phyloP scores from a whole-genome alignment of 2,113 vertebrate species.

The Sebastes fasciatus region DNA sequence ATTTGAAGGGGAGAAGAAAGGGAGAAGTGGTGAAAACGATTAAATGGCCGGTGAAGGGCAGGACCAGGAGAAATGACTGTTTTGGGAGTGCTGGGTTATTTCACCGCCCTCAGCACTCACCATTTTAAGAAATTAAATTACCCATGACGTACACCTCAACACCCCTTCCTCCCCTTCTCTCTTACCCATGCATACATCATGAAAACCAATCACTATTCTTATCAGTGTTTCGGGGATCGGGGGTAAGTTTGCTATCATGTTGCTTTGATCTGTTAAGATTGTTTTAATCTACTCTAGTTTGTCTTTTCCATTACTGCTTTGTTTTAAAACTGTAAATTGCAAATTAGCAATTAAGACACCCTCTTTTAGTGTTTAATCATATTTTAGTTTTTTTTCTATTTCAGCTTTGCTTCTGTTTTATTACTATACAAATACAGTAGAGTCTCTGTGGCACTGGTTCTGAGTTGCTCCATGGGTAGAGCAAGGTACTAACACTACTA shows the following conservation, averaged over 20 bases:
- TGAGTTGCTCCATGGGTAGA: neutral
- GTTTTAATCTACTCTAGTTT: neutral
- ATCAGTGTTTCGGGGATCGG: neutral
- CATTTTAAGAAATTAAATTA: slow-evolving; percentile 45
- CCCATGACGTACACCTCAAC: slow-evolving; percentile 5
- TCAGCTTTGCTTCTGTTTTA: neutral
- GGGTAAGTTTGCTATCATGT: neutral
- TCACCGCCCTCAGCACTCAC: slow-evolving; percentile 38
- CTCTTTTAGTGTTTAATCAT: neutral
- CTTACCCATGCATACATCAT: neutral
- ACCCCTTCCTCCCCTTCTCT: neutral
- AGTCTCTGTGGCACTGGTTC: neutral
- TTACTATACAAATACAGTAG: slow-evolving; percentile 6
- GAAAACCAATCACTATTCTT: neutral
- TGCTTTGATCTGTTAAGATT: neutral
- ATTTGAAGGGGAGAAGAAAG: slow-evolving; percentile 8
- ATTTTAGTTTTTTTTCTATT: neutral
- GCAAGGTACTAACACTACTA: neutral
- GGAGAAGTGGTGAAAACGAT: slow-evolving; percentile 19
- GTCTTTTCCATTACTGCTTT: neutral
- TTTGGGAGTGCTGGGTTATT: slow-evolving; percentile 57
- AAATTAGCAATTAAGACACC: neutral
- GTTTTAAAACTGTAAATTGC: neutral
- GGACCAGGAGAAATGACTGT: slow-evolving; percentile 37
- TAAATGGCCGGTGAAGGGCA: slow-evolving; percentile 48